Evolutionary conservation across 1,140 invertebrate species (phyloP), one percentile per base, ranked within the genome.

Genomic region (Lordiphosa stackelbergi): DNA sequence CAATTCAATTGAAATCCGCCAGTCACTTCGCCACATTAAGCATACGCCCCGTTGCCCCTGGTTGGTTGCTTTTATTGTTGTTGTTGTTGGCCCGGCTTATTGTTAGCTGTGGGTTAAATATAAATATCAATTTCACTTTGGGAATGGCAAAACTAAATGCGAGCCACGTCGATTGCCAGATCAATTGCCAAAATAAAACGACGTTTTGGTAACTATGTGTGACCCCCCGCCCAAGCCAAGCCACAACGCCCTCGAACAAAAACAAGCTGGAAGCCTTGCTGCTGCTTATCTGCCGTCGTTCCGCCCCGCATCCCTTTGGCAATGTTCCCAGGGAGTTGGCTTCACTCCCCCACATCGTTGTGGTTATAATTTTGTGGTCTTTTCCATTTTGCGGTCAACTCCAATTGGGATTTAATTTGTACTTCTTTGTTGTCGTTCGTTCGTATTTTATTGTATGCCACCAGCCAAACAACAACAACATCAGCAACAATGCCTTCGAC

Each of bases 381-480:
- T 81, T 83, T 77, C 72, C 75, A 81, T 81, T 81, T 81, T 81
- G 75, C 77, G 75, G 75, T 81, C 75, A 83, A 81, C 77, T 77
- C 75, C 77, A 81, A 81, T 81, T 81, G 75, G 75, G 77, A 81
- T 81, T 81, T 81, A 81, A 81, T 81, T 81, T 81, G 75, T 81
- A 81, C 75, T 81, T 81, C 77, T 81, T 81, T 81, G 75, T 81
- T 81, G 77, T 83, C 74, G 74, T 74, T 79, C 70, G 66, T 79
- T 74, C 70, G 71, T 71, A 81, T 79, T 81, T 79, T 79, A 79
- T 79, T 81, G 74, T 79, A 81, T 74, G 62, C 68, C 66, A 60
- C 62, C 61, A 68, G 62, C 42, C 71, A 59, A 77, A 56, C 41
- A 61, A 56, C 69, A 75, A 51, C 52, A 73, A 43, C 53, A 59